Evolutionary conservation across 2,888 invertebrate species (phyloP).

Genomic region (Cecidostiba fungosa): DNA sequence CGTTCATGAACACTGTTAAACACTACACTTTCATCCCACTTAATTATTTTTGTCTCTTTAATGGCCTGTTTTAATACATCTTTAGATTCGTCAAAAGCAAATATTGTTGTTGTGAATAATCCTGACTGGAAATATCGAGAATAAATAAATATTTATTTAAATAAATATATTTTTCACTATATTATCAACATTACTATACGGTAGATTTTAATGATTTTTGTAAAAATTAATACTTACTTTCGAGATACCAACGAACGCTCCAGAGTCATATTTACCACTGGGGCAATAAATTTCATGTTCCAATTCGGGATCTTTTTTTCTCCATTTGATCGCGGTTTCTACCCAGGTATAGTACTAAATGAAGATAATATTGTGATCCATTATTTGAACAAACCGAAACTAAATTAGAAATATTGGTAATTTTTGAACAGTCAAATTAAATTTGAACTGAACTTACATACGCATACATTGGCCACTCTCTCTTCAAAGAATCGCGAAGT

Average conservation of each 20-base stretch:
- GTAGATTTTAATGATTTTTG: neutral
- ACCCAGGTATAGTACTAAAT: slow-evolving; percentile 75
- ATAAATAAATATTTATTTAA: neutral
- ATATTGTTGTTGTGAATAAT: slow-evolving; percentile 57
- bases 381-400: neutral
- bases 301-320: slow-evolving; percentile 72
- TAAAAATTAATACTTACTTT: slow-evolving; percentile 65
- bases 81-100: slow-evolving; percentile 71
- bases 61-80: slow-evolving; percentile 68
- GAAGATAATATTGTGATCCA: neutral
- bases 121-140: neutral
- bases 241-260: slow-evolving; percentile 73
- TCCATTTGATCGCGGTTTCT: slow-evolving; percentile 77
- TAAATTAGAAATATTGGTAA: neutral
- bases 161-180: neutral
- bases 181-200: neutral
- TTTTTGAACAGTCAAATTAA: neutral
- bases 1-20: slow-evolving; percentile 69
- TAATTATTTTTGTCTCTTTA: slow-evolving; percentile 69
- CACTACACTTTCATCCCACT: slow-evolving; percentile 69
- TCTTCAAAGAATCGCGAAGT: slow-evolving; percentile 71
- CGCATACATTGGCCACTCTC: slow-evolving; percentile 75
- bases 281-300: slow-evolving; percentile 79
- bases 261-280: slow-evolving; percentile 78
- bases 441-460: slow-evolving; percentile 39